These are phyloP conservation scores for Dusona sp. DNA, from an alignment of 2,888 invertebrate genomes.

Conservation along the genomic window DNA sequence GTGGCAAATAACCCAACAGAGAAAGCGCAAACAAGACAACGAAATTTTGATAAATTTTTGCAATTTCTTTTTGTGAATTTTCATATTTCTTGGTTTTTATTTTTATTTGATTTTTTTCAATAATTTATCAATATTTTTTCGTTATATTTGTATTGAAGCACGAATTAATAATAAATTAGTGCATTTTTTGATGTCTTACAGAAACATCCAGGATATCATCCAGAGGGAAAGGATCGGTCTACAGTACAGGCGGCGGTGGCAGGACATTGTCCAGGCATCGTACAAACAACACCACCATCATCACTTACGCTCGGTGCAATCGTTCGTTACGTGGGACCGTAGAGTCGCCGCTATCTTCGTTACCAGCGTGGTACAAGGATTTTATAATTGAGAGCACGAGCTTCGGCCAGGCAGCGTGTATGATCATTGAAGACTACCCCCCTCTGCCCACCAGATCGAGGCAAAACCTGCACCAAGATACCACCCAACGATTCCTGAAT, in stretches of 20 bases:
- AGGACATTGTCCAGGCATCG: slow-evolving; percentile 81
- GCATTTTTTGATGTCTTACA: slow-evolving; percentile 81
- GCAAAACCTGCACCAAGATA: slow-evolving; percentile 83
- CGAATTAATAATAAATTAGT: background rate
- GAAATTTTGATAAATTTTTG: no score
- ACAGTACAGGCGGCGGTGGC: slow-evolving; percentile 84
- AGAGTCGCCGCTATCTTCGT: slow-evolving; percentile 78
- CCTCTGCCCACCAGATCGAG: slow-evolving; percentile 84
- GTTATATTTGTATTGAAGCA: background rate
- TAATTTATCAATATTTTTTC: background rate
- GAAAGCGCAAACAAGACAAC: no score
- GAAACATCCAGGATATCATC: slow-evolving; percentile 95
- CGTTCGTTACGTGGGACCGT: slow-evolving; percentile 77
- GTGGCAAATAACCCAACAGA: no score
- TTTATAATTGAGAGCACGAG: slow-evolving; percentile 81
- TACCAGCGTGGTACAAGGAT: slow-evolving; percentile 79
- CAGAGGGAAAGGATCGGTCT: slow-evolving; percentile 90
- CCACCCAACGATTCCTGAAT: slow-evolving; percentile 83
- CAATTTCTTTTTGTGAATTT: no score
- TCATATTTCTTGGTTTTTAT: background rate
- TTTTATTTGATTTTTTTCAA: background rate
- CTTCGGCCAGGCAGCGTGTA: slow-evolving; percentile 84
- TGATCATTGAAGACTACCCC: slow-evolving; percentile 84
- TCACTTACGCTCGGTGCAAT: slow-evolving; percentile 77
- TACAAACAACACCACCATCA: slow-evolving; percentile 80